Evolutionary conservation across 1,140 invertebrate genomes (phyloP), one percentile per base, ranked within the genome.

Genomic region (Solen grandis): DNA sequence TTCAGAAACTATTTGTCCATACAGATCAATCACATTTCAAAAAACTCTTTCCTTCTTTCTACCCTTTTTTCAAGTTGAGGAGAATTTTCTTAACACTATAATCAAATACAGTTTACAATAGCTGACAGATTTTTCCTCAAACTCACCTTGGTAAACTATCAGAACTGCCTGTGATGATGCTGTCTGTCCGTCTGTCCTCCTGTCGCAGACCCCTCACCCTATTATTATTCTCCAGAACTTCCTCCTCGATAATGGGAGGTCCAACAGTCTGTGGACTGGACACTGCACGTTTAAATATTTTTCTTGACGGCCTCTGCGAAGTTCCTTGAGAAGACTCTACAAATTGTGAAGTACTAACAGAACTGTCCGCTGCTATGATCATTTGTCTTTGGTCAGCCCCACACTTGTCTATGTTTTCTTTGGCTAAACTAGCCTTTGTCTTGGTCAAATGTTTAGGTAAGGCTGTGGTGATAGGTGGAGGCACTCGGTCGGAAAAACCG

Each of bases 91-190:
- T n/a, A n/a, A n/a, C n/a, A n/a, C n/a, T n/a, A n/a, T n/a, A n/a
- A n/a, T n/a, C n/a, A n/a, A n/a, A n/a, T n/a, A n/a, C n/a, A n/a
- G n/a, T n/a, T n/a, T n/a, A n/a, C n/a, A n/a, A n/a, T 59, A 59
- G 25, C 16, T 59, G 8, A 13, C 10, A 59, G 55, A 5, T 16
- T 13, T 10, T 16, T 59, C 5, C 22, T 57, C 1, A 25, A 31
- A 16, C 59, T 82, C 79, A 91, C 91, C 90, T 91, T 35, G 90
- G 89, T 31, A 92, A 82, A 75, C 90, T 91, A 59, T 92, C 91
- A 50, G 89, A 85, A 80, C 91, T 92, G 31, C 87, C 90, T 16
- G 88, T 90, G 38, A 89, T 88, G 81, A 90, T 84, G 79, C 90
- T 91, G 80, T 89, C 41, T 13, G 88, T 82, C 5, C 87, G 81